Evolutionary conservation across 2,888 invertebrate genomes (phyloP).

Genomic region (Syritta pipiens): DNA sequence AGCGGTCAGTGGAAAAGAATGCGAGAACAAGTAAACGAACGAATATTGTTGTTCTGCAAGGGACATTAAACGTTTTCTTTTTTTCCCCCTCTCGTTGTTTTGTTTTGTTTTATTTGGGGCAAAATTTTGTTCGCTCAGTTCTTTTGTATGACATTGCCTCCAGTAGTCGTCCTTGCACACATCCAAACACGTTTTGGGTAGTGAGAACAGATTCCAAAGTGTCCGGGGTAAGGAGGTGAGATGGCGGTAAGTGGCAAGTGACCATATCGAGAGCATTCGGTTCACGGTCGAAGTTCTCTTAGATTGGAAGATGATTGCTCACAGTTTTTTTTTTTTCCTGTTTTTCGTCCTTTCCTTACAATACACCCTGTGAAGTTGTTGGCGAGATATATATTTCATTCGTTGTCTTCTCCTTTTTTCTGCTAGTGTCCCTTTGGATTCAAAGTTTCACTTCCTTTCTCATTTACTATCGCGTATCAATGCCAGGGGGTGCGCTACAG

Average conservation of each 20-base stretch:
- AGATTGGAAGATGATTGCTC: conserved; percentile 48
- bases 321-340: conserved; percentile 39
- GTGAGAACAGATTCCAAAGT: conserved; percentile 35
- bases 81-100: too few relatives aligned
- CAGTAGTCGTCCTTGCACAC: conserved; percentile 32
- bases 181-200: background rate
- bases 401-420: conserved; percentile 11
- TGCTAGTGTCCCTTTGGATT: conserved; percentile 34
- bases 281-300: conserved; percentile 28
- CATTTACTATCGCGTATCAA: conserved; percentile 56
- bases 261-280: conserved; percentile 46
- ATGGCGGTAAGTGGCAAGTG: conserved; percentile 42
- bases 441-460: conserved; percentile 56
- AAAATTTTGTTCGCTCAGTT: conserved; percentile 34
- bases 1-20: conserved; percentile 30
- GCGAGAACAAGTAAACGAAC: conserved; percentile 19
- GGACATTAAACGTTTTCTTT: conserved; percentile 48
- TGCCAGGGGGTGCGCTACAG: conserved; percentile 17
- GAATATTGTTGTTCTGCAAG: conserved; percentile 35
- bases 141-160: conserved; percentile 27
- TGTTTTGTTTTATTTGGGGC: background rate
- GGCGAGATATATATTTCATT: conserved; percentile 50
- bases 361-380: background rate
- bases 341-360: background rate
- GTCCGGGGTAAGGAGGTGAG: background rate